phyloP scores from a whole-genome alignment of 2,797 vertebrate genomes.

The Sebastes nivosus region DNA sequence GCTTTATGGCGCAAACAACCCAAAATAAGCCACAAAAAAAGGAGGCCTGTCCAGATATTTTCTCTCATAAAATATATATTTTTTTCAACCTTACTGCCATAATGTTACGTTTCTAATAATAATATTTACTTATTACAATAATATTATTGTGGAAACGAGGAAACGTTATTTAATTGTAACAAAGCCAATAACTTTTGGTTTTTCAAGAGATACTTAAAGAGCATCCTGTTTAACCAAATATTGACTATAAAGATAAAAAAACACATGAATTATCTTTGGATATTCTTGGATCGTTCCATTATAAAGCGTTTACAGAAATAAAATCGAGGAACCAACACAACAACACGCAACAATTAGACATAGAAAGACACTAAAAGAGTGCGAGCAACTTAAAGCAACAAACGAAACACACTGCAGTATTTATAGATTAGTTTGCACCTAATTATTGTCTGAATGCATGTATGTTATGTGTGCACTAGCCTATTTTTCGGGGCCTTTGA shows the following conservation, averaged over 20 bases:
- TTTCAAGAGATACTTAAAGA: neutral
- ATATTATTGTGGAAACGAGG: neutral
- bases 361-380: neutral
- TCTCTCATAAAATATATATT: neutral
- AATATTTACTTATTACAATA: neutral
- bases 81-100: neutral
- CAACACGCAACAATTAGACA: neutral
- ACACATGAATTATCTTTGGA: neutral
- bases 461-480: slow-evolving; percentile 14
- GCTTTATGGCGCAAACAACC: slow-evolving; percentile 42
- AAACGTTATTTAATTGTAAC: neutral
- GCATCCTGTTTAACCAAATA: neutral
- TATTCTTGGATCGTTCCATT: neutral
- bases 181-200: neutral
- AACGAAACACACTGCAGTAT: neutral
- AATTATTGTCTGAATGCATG: slow-evolving; percentile 9
- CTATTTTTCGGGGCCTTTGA: slow-evolving; percentile 29
- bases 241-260: neutral
- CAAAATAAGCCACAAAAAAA: slow-evolving; percentile 10
- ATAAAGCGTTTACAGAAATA: neutral
- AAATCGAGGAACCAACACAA: neutral
- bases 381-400: neutral
- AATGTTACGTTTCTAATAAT: neutral
- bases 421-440: slow-evolving; percentile 6
- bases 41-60: slow-evolving; percentile 6